Base-by-base conservation (phyloP, 2,888 invertebrate genomes). In the Ophonus ardosiacus region DNA sequence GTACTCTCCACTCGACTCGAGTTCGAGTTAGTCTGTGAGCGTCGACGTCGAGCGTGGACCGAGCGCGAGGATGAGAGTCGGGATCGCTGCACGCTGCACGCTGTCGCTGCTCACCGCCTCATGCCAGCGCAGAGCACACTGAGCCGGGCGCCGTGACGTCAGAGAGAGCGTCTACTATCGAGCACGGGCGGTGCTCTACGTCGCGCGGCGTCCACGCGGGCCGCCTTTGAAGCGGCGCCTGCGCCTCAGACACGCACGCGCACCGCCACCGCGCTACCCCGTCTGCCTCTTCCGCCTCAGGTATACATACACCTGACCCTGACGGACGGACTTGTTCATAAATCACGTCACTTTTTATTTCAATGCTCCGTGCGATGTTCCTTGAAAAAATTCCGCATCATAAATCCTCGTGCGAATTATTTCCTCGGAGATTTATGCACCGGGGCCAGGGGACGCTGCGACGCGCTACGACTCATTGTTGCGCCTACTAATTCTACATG, bases 131-230 rank as follows among this genome's bases (percentile, higher is more conserved):
- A 90, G 90, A 90, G 89, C 90, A 89, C 89, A 90, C 90, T 90
- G 89, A 89, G 88, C 88, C 87, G 87, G 89, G 87, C 87, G 88
- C 89, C 71, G 79, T 90, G 89, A 89, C 90, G 90, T 90, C 90
- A 89, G 90, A 89, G 89, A 82, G 90, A 90, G 90, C 90, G 91
- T 90, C 90, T 90, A 90, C 90, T 91, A 90, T 90, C 90, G 91
- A 90, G 89, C 88, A 89, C 89, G 90, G 90, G 90, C 90, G 90
- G 89, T 90, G 90, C 88, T 88, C 88, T 88, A 81, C 84, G 84
- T 81, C 84, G 86, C 80, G 57, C 57, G 63, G 88, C 88, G 87
- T 88, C 90, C 90, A 90, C 90, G 90, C 90, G 90, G 89, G 90
- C 88, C 76, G 89, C 88, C 88, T 88, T 85, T 88, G 86, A 88